phyloP scores from a whole-genome alignment of 2,797 vertebrate species.

The Melanotaenia parkinsoni region DNA sequence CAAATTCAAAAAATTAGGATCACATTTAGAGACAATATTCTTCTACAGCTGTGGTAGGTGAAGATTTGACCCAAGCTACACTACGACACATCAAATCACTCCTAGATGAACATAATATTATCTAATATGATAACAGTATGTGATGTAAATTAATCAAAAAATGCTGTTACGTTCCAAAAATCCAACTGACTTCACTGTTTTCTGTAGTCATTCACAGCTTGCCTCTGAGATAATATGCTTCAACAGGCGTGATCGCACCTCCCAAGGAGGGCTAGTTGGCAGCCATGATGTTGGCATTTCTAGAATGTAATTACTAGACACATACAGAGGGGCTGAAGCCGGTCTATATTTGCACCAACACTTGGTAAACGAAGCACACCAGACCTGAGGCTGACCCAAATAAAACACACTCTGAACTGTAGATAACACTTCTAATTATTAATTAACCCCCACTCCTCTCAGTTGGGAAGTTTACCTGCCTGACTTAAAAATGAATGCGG shows the following conservation, averaged over 20 bases:
- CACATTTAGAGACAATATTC: background rate
- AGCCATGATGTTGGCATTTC: constrained; percentile 75
- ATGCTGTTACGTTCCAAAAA: constrained; percentile 50
- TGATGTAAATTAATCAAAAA: constrained; percentile 43
- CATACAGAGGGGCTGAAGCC: constrained; percentile 71
- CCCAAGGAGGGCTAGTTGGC: constrained; percentile 77
- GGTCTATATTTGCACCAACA: constrained; percentile 76
- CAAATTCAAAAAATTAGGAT: background rate
- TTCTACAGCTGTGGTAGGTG: background rate
- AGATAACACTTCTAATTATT: constrained; percentile 53
- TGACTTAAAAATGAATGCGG: constrained; percentile 33
- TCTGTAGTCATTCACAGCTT: constrained; percentile 77
- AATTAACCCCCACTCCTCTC: constrained; percentile 52
- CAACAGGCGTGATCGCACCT: constrained; percentile 79
- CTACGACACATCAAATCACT: background rate
- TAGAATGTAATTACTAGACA: constrained; percentile 79
- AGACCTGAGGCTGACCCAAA: constrained; percentile 64
- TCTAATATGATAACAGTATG: background rate
- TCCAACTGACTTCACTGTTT: constrained; percentile 69
- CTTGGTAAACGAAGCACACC: constrained; percentile 58
- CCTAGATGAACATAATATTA: background rate
- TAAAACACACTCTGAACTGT: constrained; percentile 51
- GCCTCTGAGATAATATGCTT: constrained; percentile 78
- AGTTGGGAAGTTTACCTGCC: constrained; percentile 50
- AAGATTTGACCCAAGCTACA: background rate